Percentiles rank a stretch among this genome's conserved stretches.
Evolutionary conservation across 2,797 vertebrate species (phyloP).

Genomic region (Bradypus variegatus): DNA sequence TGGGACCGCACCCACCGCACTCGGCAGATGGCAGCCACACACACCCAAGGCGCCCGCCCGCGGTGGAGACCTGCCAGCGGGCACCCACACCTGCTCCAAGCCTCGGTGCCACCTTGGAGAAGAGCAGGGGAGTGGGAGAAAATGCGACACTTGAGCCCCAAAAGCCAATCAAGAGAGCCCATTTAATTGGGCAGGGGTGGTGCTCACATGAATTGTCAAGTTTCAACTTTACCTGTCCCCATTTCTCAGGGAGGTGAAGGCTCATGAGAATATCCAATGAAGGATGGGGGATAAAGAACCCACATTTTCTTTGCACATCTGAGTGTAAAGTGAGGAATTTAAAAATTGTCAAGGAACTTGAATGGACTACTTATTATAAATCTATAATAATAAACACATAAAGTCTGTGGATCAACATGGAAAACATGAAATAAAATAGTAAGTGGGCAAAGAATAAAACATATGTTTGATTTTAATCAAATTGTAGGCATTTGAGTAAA

Average conservation of each 20-base stretch:
- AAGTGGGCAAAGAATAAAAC: not conserved
- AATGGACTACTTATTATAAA: not conserved
- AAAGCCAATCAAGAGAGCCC: not conserved
- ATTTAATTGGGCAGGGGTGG: not conserved
- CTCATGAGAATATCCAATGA: not conserved
- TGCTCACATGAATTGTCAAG: not conserved
- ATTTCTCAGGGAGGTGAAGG: not conserved
- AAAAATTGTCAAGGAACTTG: not conserved
- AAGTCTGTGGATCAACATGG: not conserved
- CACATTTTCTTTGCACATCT: not conserved
- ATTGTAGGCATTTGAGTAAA: not conserved
- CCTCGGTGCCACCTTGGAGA: not conserved
- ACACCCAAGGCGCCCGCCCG: too few species aligned
- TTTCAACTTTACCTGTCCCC: not conserved
- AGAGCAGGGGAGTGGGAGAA: not conserved
- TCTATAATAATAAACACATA: not conserved
- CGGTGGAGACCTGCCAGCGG: too few species aligned
- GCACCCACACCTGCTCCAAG: not conserved
- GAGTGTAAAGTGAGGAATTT: not conserved
- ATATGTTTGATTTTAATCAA: not conserved
- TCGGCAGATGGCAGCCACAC: not conserved
- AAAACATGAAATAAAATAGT: not conserved
- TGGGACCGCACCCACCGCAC: not conserved
- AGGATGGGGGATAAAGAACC: not conserved
- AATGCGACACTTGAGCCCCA: not conserved